phyloP scores from a whole-genome alignment of 2,888 invertebrate species.

The Spodoptera littoralis region DNA sequence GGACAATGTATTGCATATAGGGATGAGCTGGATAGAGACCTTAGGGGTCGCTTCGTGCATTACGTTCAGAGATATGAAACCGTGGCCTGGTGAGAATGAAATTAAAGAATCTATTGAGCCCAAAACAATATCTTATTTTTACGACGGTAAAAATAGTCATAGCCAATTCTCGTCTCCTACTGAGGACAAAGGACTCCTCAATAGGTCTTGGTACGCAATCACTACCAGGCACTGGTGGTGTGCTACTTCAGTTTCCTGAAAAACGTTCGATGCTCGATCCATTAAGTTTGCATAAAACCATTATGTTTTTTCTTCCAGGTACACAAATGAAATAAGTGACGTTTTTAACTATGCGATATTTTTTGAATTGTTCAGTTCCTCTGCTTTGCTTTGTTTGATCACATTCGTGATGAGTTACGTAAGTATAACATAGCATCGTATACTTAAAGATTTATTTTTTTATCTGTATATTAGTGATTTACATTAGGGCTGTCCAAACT shows the following conservation, averaged over 20 bases:
- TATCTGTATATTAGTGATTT: too few species aligned
- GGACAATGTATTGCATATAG: slow-evolving; percentile 29
- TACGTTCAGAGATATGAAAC: slow-evolving; percentile 65
- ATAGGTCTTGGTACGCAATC: too few species aligned
- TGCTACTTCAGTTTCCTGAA: too few species aligned
- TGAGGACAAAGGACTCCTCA: too few species aligned
- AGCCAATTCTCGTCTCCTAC: too few species aligned
- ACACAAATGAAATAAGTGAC: slow-evolving; percentile 56
- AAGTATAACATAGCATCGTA: slow-evolving; percentile 28
- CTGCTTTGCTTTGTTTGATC: slow-evolving; percentile 55
- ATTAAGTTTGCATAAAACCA: too few species aligned
- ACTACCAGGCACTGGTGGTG: too few species aligned
- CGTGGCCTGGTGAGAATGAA: slow-evolving; percentile 60
- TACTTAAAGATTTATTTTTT: too few species aligned
- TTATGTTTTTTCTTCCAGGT: slow-evolving; percentile 60
- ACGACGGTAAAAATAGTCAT: too few species aligned
- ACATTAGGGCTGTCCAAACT: too few species aligned
- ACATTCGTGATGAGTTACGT: slow-evolving; percentile 63
- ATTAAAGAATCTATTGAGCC: too few species aligned
- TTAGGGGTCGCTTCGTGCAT: slow-evolving; percentile 56
- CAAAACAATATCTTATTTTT: not conserved
- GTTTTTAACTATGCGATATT: slow-evolving; percentile 60
- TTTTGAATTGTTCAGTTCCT: slow-evolving; percentile 62
- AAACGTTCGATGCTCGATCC: not conserved
- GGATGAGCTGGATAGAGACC: slow-evolving; percentile 51